A percentile compares a stretch with the other conserved stretches of the same genome.
Conservation (phyloP, 1,140 invertebrate genomes). For the Bathynomus jamesi region DNA sequence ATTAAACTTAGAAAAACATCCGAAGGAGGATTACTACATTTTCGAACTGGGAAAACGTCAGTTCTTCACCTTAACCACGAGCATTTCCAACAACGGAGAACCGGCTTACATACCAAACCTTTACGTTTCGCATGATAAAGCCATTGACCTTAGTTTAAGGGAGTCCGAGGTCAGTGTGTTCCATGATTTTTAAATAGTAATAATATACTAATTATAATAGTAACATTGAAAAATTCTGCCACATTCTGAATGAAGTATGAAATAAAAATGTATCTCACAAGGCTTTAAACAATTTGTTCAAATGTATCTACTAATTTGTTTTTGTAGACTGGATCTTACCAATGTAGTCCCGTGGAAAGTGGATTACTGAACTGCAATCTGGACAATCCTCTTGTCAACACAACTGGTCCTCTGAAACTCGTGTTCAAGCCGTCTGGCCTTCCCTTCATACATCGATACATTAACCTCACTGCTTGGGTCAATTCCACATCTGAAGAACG, state of each 20-base stretch:
- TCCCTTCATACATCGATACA: conserved; percentile 57
- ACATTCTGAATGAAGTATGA: too few species aligned
- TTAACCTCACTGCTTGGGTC: conserved; percentile 64
- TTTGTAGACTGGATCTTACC: conserved; percentile 19
- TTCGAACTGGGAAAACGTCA: conserved; percentile 64
- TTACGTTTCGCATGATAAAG: conserved; percentile 66
- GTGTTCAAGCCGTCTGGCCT: conserved; percentile 69
- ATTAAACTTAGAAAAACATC: conserved; percentile 10
- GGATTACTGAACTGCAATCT: conserved; percentile 52
- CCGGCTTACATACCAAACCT: conserved; percentile 84
- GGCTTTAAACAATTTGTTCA: too few species aligned
- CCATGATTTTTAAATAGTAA: neutral
- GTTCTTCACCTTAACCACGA: conserved; percentile 66
- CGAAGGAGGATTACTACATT: conserved; percentile 29
- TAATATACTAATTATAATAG: neutral
- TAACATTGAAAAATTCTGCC: too few species aligned
- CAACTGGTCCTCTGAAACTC: conserved; percentile 46
- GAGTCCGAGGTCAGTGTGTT: conserved; percentile 34
- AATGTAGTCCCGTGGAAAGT: conserved; percentile 46
- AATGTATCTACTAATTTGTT: neutral
- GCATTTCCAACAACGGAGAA: conserved; percentile 68
- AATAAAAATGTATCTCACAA: too few species aligned
- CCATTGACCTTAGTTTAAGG: conserved; percentile 65
- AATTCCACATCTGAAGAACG: conserved; percentile 78
- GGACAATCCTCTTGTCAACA: conserved; percentile 78